A percentile compares a stretch with the other conserved stretches of the same genome.
These are phyloP conservation scores for Eucera pruinosa DNA, from an alignment of 2,888 invertebrate species.

Conservation along the genomic window DNA sequence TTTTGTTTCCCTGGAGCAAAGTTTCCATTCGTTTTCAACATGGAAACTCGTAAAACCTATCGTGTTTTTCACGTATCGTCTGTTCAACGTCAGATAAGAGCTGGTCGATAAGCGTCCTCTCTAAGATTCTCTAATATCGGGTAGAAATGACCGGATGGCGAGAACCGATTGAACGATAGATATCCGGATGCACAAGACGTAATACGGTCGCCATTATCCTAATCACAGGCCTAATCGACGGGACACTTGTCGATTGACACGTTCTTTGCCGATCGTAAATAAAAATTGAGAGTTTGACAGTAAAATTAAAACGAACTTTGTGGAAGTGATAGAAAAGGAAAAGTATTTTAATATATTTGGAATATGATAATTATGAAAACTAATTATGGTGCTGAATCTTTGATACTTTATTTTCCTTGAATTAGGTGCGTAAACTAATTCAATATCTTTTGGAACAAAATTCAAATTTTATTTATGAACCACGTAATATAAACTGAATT, in stretches of 20 bases:
- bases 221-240: not conserved
- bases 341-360: too few relatives aligned
- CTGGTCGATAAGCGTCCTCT: slow-evolving; percentile 27
- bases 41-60: slow-evolving; percentile 19
- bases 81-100: slow-evolving; percentile 33
- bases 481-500: too few relatives aligned
- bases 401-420: too few relatives aligned
- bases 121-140: slow-evolving; percentile 6
- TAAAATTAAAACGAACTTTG: not conserved
- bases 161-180: slow-evolving; percentile 1
- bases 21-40: slow-evolving; percentile 18
- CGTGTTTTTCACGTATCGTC: slow-evolving; percentile 42
- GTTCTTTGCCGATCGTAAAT: not conserved
- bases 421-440: too few relatives aligned
- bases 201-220: slow-evolving; percentile 22
- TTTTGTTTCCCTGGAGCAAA: slow-evolving; percentile 24
- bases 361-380: too few relatives aligned
- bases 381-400: not conserved
- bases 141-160: slow-evolving; percentile 1
- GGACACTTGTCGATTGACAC: not conserved
- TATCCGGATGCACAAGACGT: slow-evolving; percentile 12
- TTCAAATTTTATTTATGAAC: too few relatives aligned
- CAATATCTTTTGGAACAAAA: too few relatives aligned
- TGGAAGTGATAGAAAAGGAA: too few relatives aligned
- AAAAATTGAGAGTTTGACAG: not conserved